Percentiles rank a stretch among this genome's conserved stretches.
phyloP scores from a whole-genome alignment of 2,888 invertebrate species.

The Calliopum simillimum region DNA sequence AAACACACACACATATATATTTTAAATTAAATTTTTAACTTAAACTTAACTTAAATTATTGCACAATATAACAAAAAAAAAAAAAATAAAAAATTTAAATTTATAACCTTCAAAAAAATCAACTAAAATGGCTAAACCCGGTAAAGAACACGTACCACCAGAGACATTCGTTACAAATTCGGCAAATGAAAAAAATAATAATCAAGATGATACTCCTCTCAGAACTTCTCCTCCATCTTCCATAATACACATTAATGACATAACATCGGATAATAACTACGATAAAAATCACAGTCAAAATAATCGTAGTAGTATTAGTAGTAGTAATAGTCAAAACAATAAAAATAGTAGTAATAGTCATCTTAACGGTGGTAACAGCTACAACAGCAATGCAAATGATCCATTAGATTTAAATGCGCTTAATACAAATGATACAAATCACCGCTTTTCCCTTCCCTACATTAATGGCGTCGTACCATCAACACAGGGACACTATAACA shows the following conservation, averaged over 20 bases:
- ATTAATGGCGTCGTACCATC: conserved; percentile 55
- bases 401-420: conserved; percentile 55
- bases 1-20: too few species aligned
- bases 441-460: conserved; percentile 38
- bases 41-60: conserved; percentile 35
- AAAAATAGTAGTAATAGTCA: conserved; percentile 48
- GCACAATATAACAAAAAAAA: conserved; percentile 39
- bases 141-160: too few species aligned
- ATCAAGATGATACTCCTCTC: not conserved
- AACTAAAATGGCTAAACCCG: conserved; percentile 2
- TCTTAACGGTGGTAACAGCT: conserved; percentile 43
- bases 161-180: too few species aligned
- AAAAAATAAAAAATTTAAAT: conserved; percentile 22
- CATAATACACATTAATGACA: not conserved
- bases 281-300: conserved; percentile 30
- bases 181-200: not conserved
- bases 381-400: conserved; percentile 49
- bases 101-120: not conserved
- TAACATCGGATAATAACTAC: conserved; percentile 24
- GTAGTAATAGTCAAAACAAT: conserved; percentile 48
- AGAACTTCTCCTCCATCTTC: not conserved
- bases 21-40: conserved; percentile 17
- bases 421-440: conserved; percentile 41
- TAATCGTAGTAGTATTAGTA: conserved; percentile 28
- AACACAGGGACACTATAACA: conserved; percentile 51